These are phyloP conservation scores for Phylloscopus trochiloides DNA, from an alignment of 2,113 vertebrate species.

Conservation along the genomic window DNA sequence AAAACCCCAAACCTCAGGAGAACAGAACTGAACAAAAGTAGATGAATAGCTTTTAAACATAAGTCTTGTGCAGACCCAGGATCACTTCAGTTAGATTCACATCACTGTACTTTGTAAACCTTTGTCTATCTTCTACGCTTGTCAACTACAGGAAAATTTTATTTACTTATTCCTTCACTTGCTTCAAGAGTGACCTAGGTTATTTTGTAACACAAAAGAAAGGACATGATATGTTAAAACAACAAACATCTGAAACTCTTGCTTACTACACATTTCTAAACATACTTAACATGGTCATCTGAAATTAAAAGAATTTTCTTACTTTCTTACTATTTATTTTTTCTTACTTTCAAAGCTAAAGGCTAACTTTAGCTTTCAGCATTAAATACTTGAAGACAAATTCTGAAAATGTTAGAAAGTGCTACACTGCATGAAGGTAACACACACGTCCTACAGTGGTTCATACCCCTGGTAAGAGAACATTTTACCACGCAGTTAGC, in stretches of 20 bases:
- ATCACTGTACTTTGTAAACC: background rate
- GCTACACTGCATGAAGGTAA: background rate
- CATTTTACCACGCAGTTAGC: background rate
- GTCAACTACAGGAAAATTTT: background rate
- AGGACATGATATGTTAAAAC: background rate
- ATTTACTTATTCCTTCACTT: background rate
- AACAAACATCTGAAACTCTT: background rate
- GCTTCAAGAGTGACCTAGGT: background rate
- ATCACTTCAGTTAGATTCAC: background rate
- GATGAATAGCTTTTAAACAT: background rate
- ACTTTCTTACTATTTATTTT: background rate
- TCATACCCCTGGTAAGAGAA: background rate
- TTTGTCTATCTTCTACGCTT: background rate
- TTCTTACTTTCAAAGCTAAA: background rate
- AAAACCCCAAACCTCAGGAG: background rate
- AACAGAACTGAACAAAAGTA: background rate
- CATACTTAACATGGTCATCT: background rate
- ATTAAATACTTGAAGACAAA: background rate
- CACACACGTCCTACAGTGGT: fast-evolving
- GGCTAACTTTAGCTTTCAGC: background rate
- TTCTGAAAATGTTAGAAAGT: background rate
- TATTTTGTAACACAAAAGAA: background rate
- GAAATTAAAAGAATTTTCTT: background rate
- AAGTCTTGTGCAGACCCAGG: background rate
- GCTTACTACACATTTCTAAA: background rate